Base-by-base conservation (phyloP, 2,888 invertebrate genomes). In the Hermaeophaga mercurialis region DNA sequence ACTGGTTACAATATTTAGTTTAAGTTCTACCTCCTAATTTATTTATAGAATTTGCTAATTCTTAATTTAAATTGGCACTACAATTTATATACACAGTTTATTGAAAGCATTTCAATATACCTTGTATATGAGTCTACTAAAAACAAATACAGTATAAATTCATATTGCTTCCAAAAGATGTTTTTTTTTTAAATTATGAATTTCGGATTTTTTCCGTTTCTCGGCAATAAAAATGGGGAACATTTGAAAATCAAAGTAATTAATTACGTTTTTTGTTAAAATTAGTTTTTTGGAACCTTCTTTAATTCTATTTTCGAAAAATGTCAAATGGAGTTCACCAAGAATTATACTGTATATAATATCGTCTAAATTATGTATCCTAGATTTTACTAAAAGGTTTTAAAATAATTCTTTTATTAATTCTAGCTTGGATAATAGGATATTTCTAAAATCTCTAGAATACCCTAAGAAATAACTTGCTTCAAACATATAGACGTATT, bases 61-160 rank as follows among this genome's bases (percentile, higher is more conserved):
- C 22, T 43, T 38, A 44, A 53, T 33, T 17, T 33, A 55, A 43
- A 49, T 44, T 49, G 31, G 49, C 31, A 31, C 49, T 55, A 55
- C 36, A 36, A 18, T 36, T 43, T 48, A 24, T 44, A 44, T 48
- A 55, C 49, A 55, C 19, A 39, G 49, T 41, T 54, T 39, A 19
- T 39, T 39, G 22, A 39, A 39, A 5, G 11, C 9, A 26, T 18
- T 54, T 54, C 34, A 44, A 46, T 28, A 55, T 38, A 48, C 55
- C 48, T 12, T 57, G 31, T 44, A 54, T 44, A 47, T n/a, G n/a
- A n/a, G n/a, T n/a, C n/a, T n/a, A n/a, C 43, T 56, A 26, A 46
- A 33, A 53, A 47, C 47, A 43, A 57, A 53, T 57, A 18, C 19
- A 45, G 33, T 18, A 4, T 12, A 8, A 38, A 19, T 22, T 8